Evolutionary conservation across 2,113 vertebrate species (phyloP).

Genomic region (Plecotus auritus): DNA sequence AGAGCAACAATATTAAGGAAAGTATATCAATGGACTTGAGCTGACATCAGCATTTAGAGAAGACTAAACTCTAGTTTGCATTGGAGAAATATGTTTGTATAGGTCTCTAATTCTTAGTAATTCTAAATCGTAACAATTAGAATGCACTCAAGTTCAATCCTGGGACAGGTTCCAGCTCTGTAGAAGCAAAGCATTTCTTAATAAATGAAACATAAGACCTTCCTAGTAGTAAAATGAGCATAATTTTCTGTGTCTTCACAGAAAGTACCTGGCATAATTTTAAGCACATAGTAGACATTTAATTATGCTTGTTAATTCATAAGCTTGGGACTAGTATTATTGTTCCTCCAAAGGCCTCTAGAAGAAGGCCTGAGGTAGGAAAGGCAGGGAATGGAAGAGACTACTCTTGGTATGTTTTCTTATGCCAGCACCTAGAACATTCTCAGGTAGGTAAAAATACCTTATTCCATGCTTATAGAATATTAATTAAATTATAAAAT

Average conservation of each 20-base stretch:
- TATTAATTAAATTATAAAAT: too few species aligned
- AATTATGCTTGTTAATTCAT: not conserved
- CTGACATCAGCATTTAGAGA: not conserved
- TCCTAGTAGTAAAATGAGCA: not conserved
- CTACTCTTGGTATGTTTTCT: not conserved
- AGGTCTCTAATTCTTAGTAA: not conserved
- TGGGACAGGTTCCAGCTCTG: not conserved
- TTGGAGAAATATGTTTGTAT: not conserved
- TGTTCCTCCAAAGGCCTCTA: not conserved
- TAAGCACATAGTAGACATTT: not conserved
- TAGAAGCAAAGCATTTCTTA: slow-evolving; percentile 11
- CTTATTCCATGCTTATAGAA: not conserved
- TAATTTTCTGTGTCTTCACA: not conserved
- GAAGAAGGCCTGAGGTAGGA: not conserved
- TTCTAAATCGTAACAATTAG: not conserved
- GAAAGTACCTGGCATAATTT: not conserved
- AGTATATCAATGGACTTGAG: not conserved
- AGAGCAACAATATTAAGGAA: not conserved
- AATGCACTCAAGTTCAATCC: not conserved
- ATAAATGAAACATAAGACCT: not conserved
- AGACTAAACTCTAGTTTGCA: not conserved
- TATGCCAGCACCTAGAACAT: not conserved
- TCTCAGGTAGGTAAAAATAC: not conserved
- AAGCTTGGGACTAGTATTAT: not conserved
- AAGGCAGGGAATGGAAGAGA: not conserved